Evolutionary conservation across 1,140 invertebrate genomes (phyloP), one percentile per base, ranked within the genome.

Genomic region (Trichomalopsis sarcophagae): DNA sequence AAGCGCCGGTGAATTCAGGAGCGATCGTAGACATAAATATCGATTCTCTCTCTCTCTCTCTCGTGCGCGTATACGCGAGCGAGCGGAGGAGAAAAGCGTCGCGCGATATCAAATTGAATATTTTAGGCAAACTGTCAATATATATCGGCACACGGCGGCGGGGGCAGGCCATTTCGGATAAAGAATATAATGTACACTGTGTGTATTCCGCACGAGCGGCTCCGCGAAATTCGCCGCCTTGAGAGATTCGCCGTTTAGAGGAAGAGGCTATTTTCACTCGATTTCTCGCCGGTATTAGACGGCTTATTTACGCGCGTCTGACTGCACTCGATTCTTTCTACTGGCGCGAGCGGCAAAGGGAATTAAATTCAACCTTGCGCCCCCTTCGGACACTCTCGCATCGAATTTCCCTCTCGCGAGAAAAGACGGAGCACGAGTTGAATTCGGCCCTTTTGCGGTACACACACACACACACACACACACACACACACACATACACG

Each of bases 41-140:
- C 83, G 83, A 84, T 84, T 80, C 17, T 74, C 11, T 62, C 55
- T 21, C 55, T 62, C 55, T 62, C 55, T 62, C 21, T n/a, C 21
- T 62, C 14, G 47, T 50, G 2, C 10, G 10, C 13, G 13, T 21
- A 55, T 55, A 55, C 17, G 17, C 2, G 21, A 3, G 55, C 55
- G 27, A 44, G 40, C 74, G 2, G 6, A 77, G 50, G 62, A 73
- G 82, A 55, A 84, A 79, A 79, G 82, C 66, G 82, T 71, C 69
- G 23, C 66, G 27, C 82, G 77, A 84, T 84, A 84, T 84, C 62
- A 84, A 84, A 84, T 84, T 84, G 82, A 84, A 84, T 84, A 84
- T 84, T 84, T 84, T 84, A 84, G 33, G 40, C 66, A 79, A 84
- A 84, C 75, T 84, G 76, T 84, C 82, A 84, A 84, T 84, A 79